Evolutionary conservation across 1,140 invertebrate genomes (phyloP), one percentile per base, ranked within the genome.

Genomic region (Drosophila kepulauana): DNA sequence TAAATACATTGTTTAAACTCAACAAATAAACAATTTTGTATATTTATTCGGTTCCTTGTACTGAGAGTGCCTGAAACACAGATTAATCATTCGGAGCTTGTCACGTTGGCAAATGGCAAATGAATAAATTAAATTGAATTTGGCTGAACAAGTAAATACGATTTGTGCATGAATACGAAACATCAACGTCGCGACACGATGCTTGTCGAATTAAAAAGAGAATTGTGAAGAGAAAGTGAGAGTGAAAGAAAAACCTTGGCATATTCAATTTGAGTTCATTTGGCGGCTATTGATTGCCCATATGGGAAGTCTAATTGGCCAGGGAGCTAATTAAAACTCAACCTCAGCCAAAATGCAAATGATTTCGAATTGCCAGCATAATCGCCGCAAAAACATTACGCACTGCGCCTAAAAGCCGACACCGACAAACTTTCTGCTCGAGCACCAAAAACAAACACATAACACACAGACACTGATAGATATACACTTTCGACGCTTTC

Each of bases 331-430:
- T 89, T 87, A 87, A 87, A 88, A 75, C 82, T 64, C 62, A 75
- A 75, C 77, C 82, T 48, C 67, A 65, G 65, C n/a, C 41, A 11
- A 43, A 43, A 71, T 75, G 68, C 62, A 72, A 72, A 72, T 66
- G 33, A 76, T 65, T 52, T 75, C 33, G 65, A 81, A 73, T 67
- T 66, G 57, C 57, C 66, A 48, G 62, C 78, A 75, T 75, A 75
- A 65, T 77, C 72, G 59, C 35, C 62, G 5, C 25, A 73, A 82
- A 82, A 78, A 66, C 78, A 78, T 80, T 73, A 71, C 80, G 79
- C 79, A 86, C n/a, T 85, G 82, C 79, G 79, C 84, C 79, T 88
- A 88, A 87, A 88, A 82, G 72, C 61, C 84, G 82, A 68, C 66
- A 78, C 59, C 69, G 20, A 49, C 38, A 79, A 87, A 86, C 82